Percentiles rank a stretch among this genome's conserved stretches.
These are phyloP conservation scores for Drosophila rhopaloa DNA, from an alignment of 1,140 invertebrate species.

Conservation along the genomic window DNA sequence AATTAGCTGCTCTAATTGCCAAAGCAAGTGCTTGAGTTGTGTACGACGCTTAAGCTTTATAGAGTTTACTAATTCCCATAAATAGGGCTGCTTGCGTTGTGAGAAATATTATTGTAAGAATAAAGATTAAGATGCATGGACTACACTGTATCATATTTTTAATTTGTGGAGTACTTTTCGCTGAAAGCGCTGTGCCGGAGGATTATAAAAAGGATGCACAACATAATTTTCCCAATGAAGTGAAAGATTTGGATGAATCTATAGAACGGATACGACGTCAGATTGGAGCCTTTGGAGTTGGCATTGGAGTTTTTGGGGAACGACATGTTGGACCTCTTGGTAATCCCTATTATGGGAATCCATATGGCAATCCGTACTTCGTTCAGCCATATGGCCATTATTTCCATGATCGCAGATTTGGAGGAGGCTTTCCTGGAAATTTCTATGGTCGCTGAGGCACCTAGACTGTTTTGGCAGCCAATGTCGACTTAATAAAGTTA, in stretches of 20 bases:
- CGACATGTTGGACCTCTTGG: background rate
- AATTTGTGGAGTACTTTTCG: slow-evolving; percentile 12
- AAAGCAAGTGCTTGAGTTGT: slow-evolving; percentile 11
- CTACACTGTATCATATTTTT: slow-evolving; percentile 23
- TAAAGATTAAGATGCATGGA: slow-evolving; percentile 23
- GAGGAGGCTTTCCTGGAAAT: background rate
- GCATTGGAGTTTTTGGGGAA: slow-evolving; percentile 11
- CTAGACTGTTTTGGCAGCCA: slow-evolving; percentile 3
- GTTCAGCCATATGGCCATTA: slow-evolving; percentile 9
- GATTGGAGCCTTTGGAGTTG: slow-evolving; percentile 19
- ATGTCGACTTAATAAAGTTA: slow-evolving; percentile 40
- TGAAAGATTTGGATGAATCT: background rate
- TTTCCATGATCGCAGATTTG: slow-evolving; percentile 4
- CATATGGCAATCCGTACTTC: slow-evolving; percentile 6
- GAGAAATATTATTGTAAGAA: background rate
- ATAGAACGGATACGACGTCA: slow-evolving; percentile 43
- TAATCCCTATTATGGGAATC: slow-evolving; percentile 7
- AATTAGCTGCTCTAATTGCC: slow-evolving; percentile 10
- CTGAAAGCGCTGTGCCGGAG: slow-evolving; percentile 3
- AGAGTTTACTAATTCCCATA: slow-evolving; percentile 12
- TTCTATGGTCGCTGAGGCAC: slow-evolving; percentile 13
- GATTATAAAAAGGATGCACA: slow-evolving; percentile 2
- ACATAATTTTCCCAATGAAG: background rate
- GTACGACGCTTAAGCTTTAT: background rate
- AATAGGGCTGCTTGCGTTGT: slow-evolving; percentile 7